These are phyloP conservation scores for Heliconius hortense DNA, from an alignment of 2,888 invertebrate genomes.

Conservation along the genomic window DNA sequence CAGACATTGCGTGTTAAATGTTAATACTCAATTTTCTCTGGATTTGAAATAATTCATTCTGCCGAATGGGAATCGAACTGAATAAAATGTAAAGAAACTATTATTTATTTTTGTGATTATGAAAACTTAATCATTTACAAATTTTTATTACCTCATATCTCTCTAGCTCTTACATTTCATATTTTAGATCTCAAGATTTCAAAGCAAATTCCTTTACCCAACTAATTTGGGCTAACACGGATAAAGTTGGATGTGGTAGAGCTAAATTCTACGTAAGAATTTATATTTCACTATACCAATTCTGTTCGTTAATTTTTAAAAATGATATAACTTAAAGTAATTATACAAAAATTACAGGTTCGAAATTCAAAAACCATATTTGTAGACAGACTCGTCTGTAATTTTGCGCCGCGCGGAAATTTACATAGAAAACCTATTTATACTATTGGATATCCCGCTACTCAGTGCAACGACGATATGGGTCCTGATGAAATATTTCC, in stretches of 20 bases:
- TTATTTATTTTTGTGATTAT: not conserved
- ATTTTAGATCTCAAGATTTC: slow-evolving; percentile 36
- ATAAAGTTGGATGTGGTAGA: slow-evolving; percentile 69
- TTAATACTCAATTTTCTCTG: not conserved
- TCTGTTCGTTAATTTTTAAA: not conserved
- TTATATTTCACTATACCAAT: not conserved
- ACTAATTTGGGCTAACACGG: slow-evolving; percentile 72
- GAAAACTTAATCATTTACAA: not conserved
- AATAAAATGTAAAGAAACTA: not conserved
- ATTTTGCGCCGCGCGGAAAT: slow-evolving; percentile 71
- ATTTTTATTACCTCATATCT: not conserved
- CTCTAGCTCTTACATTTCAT: not conserved
- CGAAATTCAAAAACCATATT: slow-evolving; percentile 41
- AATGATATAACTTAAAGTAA: not conserved
- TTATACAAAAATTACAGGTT: slow-evolving; percentile 30
- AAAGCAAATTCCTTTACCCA: slow-evolving; percentile 62
- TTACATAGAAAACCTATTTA: slow-evolving; percentile 63
- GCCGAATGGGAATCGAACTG: not conserved
- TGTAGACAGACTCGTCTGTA: slow-evolving; percentile 68
- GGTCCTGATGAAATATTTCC: slow-evolving; percentile 51
- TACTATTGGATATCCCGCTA: slow-evolving; percentile 63
- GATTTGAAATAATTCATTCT: not conserved
- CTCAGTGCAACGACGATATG: slow-evolving; percentile 60
- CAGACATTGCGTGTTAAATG: not conserved
- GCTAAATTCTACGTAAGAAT: slow-evolving; percentile 66